Evolutionary conservation across 2,797 vertebrate genomes (phyloP).

Genomic region (Catostomus latipinnis): DNA sequence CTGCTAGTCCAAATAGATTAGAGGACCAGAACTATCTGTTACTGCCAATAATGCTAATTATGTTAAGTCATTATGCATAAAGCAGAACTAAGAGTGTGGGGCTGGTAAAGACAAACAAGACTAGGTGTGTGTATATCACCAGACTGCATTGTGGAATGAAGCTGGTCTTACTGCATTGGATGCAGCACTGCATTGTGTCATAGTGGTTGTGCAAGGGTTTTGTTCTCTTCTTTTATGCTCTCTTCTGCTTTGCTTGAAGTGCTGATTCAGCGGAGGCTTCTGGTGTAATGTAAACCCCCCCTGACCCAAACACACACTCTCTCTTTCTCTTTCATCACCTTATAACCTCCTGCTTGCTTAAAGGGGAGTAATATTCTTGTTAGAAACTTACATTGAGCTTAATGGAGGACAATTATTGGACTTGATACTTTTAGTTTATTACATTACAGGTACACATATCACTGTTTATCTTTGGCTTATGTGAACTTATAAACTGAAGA

Average conservation of each 20-base stretch:
- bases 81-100: neutral
- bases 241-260: neutral
- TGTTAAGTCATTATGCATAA: no score
- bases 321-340: neutral
- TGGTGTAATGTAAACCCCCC: constrained; percentile 28
- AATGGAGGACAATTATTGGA: no score
- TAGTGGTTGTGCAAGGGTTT: neutral
- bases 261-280: constrained; percentile 46
- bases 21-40: no score
- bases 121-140: neutral
- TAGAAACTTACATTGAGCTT: no score
- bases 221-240: constrained; percentile 3
- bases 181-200: constrained; percentile 24
- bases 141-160: constrained; percentile 3
- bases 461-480: no score
- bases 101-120: neutral
- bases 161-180: constrained; percentile 1
- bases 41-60: no score
- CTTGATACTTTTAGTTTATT: no score
- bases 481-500: no score
- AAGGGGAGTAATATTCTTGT: no score
- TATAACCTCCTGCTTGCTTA: neutral
- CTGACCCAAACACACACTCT: constrained; percentile 32
- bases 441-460: no score
- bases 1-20: no score